Conservation (phyloP, 35 echinoderm and acorn worm genomes). For the Lytechinus pictus region DNA sequence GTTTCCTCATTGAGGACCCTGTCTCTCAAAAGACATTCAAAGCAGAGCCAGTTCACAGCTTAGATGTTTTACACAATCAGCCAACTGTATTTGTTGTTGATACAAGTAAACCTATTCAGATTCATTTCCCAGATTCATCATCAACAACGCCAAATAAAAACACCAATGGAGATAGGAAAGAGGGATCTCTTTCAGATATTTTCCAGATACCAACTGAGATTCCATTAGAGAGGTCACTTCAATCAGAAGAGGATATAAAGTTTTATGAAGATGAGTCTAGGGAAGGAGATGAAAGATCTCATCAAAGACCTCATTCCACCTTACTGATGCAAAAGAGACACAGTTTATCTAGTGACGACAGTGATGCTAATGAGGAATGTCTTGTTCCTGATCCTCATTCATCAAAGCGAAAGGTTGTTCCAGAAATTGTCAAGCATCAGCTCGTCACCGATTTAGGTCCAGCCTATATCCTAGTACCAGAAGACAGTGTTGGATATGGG, state of each 20-base stretch:
- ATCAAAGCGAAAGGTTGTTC: background rate
- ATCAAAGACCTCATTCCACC: background rate
- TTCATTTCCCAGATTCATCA: constrained; percentile 27
- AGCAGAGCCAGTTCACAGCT: constrained; percentile 22
- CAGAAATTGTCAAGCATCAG: background rate
- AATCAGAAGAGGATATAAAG: background rate
- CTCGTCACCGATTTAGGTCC: constrained; percentile 1
- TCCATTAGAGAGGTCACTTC: background rate
- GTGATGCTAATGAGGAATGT: background rate
- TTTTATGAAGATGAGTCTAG: too few species aligned
- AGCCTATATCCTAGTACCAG: constrained; percentile 37
- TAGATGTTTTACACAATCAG: constrained; percentile 36
- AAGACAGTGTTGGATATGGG: background rate
- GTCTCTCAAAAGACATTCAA: background rate
- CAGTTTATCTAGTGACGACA: background rate
- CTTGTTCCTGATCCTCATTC: background rate
- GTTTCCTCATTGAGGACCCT: background rate
- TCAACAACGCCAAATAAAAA: background rate
- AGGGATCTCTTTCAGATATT: background rate
- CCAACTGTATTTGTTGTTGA: constrained; percentile 30
- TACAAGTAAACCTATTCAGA: background rate
- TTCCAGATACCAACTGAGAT: background rate
- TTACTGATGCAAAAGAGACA: background rate
- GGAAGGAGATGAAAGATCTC: background rate
- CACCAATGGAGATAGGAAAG: background rate